Evolutionary conservation across 2,888 invertebrate genomes (phyloP).

Genomic region (Nemotelus nigrinus): DNA sequence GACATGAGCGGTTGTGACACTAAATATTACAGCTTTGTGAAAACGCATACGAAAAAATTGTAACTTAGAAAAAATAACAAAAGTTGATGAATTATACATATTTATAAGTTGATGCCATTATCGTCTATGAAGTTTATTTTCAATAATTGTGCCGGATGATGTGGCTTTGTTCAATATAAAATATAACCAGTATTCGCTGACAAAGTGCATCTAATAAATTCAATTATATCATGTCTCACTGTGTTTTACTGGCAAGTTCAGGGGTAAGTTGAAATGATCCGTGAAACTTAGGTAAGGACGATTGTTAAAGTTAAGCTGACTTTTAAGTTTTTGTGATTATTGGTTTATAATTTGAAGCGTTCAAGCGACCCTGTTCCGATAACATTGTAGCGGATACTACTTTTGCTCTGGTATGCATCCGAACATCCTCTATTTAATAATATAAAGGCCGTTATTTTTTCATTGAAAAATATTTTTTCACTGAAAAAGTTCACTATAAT

Average conservation of each 20-base stretch:
- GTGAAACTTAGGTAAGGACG: no score
- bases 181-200: constrained; percentile 29
- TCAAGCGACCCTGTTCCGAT: no score
- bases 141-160: neutral
- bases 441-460: no score
- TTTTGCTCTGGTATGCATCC: no score
- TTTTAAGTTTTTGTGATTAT: no score
- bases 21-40: neutral
- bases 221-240: constrained; percentile 19
- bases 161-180: constrained; percentile 20
- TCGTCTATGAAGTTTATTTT: constrained; percentile 7
- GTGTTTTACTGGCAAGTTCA: constrained; percentile 4
- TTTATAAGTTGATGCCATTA: constrained; percentile 21
- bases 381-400: no score
- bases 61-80: neutral
- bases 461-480: no score
- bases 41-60: neutral
- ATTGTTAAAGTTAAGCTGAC: no score
- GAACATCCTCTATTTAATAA: no score
- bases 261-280: neutral
- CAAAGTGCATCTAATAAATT: constrained; percentile 27
- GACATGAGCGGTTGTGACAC: constrained; percentile 42
- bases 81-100: neutral
- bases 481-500: no score
- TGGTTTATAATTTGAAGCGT: no score